Evolutionary conservation across 2,113 vertebrate genomes (phyloP).

Genomic region (Tonatia bakeri): DNA sequence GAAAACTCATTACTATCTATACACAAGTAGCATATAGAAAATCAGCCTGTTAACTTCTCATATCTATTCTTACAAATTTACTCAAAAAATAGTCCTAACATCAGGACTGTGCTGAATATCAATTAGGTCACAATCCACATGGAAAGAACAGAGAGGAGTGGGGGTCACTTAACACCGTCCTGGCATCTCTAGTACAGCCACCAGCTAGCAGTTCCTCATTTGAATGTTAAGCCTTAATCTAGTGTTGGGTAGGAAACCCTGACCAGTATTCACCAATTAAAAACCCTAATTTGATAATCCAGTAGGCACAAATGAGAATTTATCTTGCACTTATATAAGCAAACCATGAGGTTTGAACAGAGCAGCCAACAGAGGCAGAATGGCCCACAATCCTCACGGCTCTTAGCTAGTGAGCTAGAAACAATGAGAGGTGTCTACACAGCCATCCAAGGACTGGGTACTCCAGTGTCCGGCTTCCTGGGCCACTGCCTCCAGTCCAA

Average conservation of each 20-base stretch:
- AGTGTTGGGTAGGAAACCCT: background rate
- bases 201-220: background rate
- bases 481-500: background rate
- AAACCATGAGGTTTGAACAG: background rate
- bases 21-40: background rate
- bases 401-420: background rate
- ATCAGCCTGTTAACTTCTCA: background rate
- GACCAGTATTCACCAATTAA: background rate
- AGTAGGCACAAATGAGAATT: background rate
- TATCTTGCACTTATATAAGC: background rate
- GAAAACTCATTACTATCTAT: constrained; percentile 14
- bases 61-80: background rate
- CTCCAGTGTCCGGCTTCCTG: background rate
- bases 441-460: background rate
- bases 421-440: background rate
- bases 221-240: background rate
- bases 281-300: background rate
- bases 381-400: background rate
- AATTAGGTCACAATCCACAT: background rate
- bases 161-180: background rate
- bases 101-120: background rate
- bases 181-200: background rate
- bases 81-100: background rate
- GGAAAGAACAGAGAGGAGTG: background rate
- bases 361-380: background rate